Conservation (phyloP, 2,113 vertebrate species). For the Azemiops feae region DNA sequence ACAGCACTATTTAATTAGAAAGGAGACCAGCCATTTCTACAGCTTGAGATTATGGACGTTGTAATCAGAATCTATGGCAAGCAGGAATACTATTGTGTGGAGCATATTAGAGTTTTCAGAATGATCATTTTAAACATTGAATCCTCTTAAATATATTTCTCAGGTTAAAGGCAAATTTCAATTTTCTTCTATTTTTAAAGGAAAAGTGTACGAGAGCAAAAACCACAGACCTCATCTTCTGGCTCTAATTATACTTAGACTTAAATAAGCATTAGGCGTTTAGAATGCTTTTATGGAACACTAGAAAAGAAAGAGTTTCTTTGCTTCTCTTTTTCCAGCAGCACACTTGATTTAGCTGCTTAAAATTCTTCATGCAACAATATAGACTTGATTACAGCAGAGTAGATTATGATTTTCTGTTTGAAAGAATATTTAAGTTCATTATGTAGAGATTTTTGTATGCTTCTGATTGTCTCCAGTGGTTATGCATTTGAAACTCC, state of each 20-base stretch:
- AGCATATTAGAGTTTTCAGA: background rate
- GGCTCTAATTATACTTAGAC: slow-evolving; percentile 53
- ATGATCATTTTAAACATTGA: slow-evolving; percentile 20
- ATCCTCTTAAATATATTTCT: slow-evolving; percentile 26
- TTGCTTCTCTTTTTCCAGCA: slow-evolving; percentile 44
- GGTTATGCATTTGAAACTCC: slow-evolving; percentile 64
- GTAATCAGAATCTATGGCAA: background rate
- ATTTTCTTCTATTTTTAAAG: slow-evolving; percentile 26
- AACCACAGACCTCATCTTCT: slow-evolving; percentile 39
- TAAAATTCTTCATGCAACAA: slow-evolving; percentile 70
- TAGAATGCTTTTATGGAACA: slow-evolving; percentile 48
- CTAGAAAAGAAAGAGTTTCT: slow-evolving; percentile 51
- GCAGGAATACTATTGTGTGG: background rate
- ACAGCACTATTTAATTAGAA: background rate
- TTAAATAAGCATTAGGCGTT: slow-evolving; percentile 51
- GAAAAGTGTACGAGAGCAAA: slow-evolving; percentile 35
- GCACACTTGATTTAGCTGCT: slow-evolving; percentile 54
- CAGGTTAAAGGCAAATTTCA: slow-evolving; percentile 19
- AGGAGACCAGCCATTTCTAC: background rate
- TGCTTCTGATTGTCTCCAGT: slow-evolving; percentile 67
- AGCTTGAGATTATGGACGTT: background rate
- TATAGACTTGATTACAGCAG: slow-evolving; percentile 68
- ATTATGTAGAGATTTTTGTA: slow-evolving; percentile 70
- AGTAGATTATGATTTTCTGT: slow-evolving; percentile 68
- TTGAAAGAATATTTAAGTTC: slow-evolving; percentile 74